These are phyloP conservation scores for Martes martes DNA, from an alignment of 2,113 vertebrate species.

Conservation along the genomic window DNA sequence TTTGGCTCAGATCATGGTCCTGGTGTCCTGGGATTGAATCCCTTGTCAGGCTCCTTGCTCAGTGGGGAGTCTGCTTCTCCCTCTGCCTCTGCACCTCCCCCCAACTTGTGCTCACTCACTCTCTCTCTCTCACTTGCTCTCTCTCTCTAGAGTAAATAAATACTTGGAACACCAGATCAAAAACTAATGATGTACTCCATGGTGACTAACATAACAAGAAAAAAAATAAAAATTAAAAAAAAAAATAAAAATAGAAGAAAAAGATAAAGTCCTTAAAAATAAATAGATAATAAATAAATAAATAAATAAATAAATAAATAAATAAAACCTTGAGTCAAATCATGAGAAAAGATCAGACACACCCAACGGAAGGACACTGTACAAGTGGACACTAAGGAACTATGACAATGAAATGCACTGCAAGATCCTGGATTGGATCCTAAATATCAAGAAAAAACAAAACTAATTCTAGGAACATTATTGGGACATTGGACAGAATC, in stretches of 20 bases:
- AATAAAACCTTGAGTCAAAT: background rate
- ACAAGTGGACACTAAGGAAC: background rate
- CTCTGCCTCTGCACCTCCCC: background rate
- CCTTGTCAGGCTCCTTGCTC: background rate
- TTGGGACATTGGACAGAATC: background rate
- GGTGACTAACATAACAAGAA: no score
- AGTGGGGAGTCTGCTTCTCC: background rate
- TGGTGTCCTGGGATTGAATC: background rate
- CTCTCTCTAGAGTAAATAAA: background rate
- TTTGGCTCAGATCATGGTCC: background rate
- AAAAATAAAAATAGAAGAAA: no score
- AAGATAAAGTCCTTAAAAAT: background rate
- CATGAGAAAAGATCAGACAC: background rate
- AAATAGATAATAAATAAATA: background rate
- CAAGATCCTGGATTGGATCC: background rate
- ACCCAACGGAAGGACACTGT: accelerated
- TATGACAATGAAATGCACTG: background rate
- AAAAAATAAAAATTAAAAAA: no score
- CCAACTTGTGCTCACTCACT: background rate
- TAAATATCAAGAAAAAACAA: background rate
- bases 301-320: background rate
- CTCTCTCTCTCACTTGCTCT: background rate
- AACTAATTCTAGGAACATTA: background rate
- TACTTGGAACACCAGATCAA: no score
- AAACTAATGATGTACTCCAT: no score